Evolutionary conservation across 2,113 vertebrate species (phyloP), one percentile per base, ranked within the genome.

Genomic region (Agelaius tricolor): DNA sequence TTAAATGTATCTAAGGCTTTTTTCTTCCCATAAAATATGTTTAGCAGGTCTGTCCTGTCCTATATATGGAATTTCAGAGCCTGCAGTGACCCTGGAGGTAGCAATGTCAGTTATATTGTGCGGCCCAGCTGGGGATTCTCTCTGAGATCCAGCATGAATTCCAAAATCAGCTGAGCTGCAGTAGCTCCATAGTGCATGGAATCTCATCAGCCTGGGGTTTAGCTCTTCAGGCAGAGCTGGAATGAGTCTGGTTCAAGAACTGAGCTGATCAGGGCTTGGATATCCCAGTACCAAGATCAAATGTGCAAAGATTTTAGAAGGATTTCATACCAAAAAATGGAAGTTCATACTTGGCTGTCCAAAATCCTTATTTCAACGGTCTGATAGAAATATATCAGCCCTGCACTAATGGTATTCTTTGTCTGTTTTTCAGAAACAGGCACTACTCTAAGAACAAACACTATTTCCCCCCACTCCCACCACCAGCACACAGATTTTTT

Each of bases 381-480:
- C 18, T 76, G n/a, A 43, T 13, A 61, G 44, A 87, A 76, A 49
- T 37, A 1, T 10, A 52, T 54, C 13, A 21, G 20, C 58, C 23
- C 66, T 72, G 11, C 7, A 46, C 33, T 23, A 63, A 11, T 69
- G 54, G 24, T 43, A 16, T 24, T 81, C 31, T 63, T 20, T 65
- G 16, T 15, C 19, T 80, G 71, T 69, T 89, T 87, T 55, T 47
- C 57, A 87, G 62, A 72, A 79, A 52, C 0, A 1, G 63, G 37
- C 11, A 76, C 9, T 82, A 8, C 23, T 59, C 13, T 20, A 49
- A 61, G 52, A 57, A 72, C 23, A 55, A 75, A 22, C 9, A 52
- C 3, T 44, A 12, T 72, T 82, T 9, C 0, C 9, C 6, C 2
- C 3, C 0, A 6, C 3, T 4, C 6, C 4, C 35, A 37, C 35